Evolutionary conservation across 2,113 vertebrate species (phyloP), one percentile per base, ranked within the genome.

Genomic region (Hassar affinis): DNA sequence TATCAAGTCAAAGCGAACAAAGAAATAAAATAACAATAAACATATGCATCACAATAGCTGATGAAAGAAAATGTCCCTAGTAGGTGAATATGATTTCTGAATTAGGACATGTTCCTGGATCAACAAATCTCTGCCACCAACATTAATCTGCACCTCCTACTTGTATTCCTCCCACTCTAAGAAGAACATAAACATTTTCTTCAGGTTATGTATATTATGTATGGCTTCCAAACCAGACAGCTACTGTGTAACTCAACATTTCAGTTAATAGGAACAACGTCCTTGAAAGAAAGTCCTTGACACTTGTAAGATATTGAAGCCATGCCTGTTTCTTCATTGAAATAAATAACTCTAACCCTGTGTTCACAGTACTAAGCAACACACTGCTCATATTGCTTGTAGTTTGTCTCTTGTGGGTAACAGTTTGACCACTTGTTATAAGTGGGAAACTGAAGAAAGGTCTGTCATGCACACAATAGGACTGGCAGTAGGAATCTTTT

Each of bases 1-100:
- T 38, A 79, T 47, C 74, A 84, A 49, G 38, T 83, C 69, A 85
- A 69, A 61, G 78, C 79, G 82, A 22, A 57, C 83, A 84, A 78
- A 72, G 52, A 81, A 78, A 83, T 45, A 54, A 38, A 71, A 68
- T 45, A 25, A 72, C 68, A 71, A 72, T 72, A 20, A 35, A 66
- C 27, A 69, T 35, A 69, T 75, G 85, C 76, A 54, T 57, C 59
- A 68, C 71, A 57, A 51, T 11, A 42, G 47, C 38, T 64, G 49
- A 47, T 15, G 25, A 69, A 57, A 56, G 42, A 42, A 56, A 68
- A 61, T 25, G 17, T 68, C 49, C 52, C 10, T 38, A 68, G 42
- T 64, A 30, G 35, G 27, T 76, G 45, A 54, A 56, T 35, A 30
- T 54, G 74, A 77, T 56, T 77, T 77, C 30, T 18, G 33, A 77